Evolutionary conservation across 2,113 vertebrate species (phyloP).

Genomic region (Thomomys bottae): DNA sequence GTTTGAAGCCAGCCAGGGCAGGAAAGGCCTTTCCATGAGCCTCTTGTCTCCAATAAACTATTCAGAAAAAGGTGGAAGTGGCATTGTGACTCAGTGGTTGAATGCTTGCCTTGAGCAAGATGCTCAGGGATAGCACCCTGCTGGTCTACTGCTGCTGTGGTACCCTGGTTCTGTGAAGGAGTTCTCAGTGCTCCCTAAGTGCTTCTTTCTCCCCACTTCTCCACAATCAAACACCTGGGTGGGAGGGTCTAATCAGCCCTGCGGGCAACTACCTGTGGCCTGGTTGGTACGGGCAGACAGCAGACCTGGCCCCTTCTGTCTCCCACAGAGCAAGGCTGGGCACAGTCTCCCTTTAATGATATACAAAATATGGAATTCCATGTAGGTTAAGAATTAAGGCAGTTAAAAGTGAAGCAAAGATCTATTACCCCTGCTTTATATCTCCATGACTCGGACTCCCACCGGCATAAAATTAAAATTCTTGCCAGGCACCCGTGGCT

Average conservation of each 20-base stretch:
- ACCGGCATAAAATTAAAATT: slow-evolving; percentile 19
- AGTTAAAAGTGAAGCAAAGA: neutral
- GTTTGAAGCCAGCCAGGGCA: too few relatives aligned
- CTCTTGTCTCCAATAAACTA: too few relatives aligned
- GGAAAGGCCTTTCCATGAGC: too few relatives aligned
- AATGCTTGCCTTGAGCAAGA: too few relatives aligned
- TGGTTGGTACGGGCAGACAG: neutral
- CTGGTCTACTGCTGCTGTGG: too few relatives aligned
- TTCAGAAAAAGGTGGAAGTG: too few relatives aligned
- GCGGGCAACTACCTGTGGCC: neutral
- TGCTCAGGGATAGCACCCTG: too few relatives aligned
- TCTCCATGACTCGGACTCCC: neutral
- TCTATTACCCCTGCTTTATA: neutral
- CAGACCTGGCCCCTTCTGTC: neutral
- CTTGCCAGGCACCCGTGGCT: too few relatives aligned
- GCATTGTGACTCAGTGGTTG: too few relatives aligned
- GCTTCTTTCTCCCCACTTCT: neutral
- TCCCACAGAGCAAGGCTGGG: neutral
- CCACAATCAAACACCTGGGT: neutral
- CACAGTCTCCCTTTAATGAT: neutral
- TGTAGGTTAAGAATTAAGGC: neutral
- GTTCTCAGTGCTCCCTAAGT: too few relatives aligned
- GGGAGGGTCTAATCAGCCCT: neutral
- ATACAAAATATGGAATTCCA: slow-evolving; percentile 46
- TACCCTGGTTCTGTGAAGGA: neutral